Percentiles rank a stretch among this genome's conserved stretches.
Conservation (phyloP, 2,797 vertebrate genomes). For the Bovichtus diacanthus region DNA sequence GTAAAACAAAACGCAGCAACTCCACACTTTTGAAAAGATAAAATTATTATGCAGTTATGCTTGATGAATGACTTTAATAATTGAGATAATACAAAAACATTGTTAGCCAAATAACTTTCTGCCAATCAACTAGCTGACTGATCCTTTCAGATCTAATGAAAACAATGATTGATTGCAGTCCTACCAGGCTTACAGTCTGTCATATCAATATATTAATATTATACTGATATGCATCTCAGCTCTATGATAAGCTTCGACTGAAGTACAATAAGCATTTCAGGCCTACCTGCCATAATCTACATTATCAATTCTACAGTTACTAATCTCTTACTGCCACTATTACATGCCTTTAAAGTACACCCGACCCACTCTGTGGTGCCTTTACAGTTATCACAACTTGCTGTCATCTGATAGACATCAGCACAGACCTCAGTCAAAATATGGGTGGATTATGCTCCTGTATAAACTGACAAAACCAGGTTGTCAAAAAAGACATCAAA, state of each 20-base stretch:
- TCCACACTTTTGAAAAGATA: neutral
- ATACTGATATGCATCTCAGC: neutral
- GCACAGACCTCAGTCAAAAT: slow-evolving; percentile 1
- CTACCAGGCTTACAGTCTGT: neutral
- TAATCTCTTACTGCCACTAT: neutral
- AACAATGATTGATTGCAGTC: neutral
- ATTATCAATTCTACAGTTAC: neutral
- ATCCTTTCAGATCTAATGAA: slow-evolving; percentile 15
- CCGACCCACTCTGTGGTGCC: neutral
- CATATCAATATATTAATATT: neutral
- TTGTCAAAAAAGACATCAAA: slow-evolving; percentile 36
- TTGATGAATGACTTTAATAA: neutral
- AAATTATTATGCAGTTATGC: neutral
- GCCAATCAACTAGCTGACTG: slow-evolving; percentile 9
- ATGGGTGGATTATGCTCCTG: neutral
- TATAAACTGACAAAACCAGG: slow-evolving; percentile 25
- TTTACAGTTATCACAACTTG: neutral
- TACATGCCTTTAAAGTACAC: neutral
- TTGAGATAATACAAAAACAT: neutral
- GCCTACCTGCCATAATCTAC: neutral
- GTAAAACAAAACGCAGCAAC: neutral
- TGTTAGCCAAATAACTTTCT: neutral
- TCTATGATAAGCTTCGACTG: neutral
- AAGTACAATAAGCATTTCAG: neutral
- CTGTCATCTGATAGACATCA: slow-evolving; percentile 29